Base-by-base conservation (phyloP, 2,888 invertebrate genomes). In the Dasysyrphus tricinctus region DNA sequence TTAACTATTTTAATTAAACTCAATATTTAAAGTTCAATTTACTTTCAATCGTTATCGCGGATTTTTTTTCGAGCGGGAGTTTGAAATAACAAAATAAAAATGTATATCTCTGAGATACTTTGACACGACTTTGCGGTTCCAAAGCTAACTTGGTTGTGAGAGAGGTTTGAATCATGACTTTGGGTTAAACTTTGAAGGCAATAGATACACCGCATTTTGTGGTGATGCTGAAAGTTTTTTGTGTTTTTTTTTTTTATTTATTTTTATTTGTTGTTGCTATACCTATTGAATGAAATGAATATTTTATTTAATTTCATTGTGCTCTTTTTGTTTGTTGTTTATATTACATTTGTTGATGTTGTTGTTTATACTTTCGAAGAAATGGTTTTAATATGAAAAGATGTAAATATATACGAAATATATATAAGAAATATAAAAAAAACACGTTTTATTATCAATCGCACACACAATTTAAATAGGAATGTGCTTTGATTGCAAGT, bases 401-500 rank as follows among this genome's bases (percentile, higher is more conserved):
- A 42, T 16, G 11, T 4, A 9, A 14, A 32, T 2, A 1, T 3
- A 44, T 16, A 19, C 16, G n/a, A n/a, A n/a, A n/a, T n/a, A n/a
- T n/a, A 69, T 29, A 44, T 47, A 29, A 29, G 9, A 44, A 24
- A 39, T 14, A 77, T n/a, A 77, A 77, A 57, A 63, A 42, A 42
- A 51, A 83, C 57, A 54, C 69, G 69, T 69, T 54, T 67, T 42
- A 54, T 37, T 51, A 67, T 9, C 29, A 16, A 51, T 72, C 63
- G 51, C 44, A 42, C 19, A 24, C 44, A 29, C 37, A 44, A 65
- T n/a, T 34, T 44, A 32, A 56, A 77, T 19, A 37, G 77, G 70
- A 80, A 81, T 85, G 81, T 81, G 85, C 85, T 78, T 78, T 16
- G 81, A 56, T 74, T 85, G 81, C 85, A 85, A 85, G 69, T 78